Percentiles rank a stretch among this genome's conserved stretches.
phyloP scores from a whole-genome alignment of 2,888 invertebrate genomes.

The Lacanobia wlatinum region DNA sequence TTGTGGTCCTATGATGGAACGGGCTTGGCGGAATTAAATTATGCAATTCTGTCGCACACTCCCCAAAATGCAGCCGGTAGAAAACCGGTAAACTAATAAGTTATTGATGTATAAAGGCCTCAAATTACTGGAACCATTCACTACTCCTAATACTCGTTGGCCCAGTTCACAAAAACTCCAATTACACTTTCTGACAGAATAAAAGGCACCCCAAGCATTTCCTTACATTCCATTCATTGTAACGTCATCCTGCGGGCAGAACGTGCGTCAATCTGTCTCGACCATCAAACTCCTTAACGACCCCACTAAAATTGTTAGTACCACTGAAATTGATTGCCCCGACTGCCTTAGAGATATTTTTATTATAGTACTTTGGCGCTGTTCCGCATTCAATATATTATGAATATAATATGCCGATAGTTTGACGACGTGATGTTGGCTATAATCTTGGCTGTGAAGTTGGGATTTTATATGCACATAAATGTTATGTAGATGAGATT shows the following conservation, averaged over 20 bases:
- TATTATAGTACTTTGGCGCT: conserved; percentile 67
- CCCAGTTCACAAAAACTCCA: background rate
- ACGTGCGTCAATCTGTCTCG: conserved; percentile 68
- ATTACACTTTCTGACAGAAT: background rate
- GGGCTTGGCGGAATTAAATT: too few species aligned
- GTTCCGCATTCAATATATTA: conserved; percentile 37
- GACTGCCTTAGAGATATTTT: conserved; percentile 77
- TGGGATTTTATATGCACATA: conserved; percentile 44
- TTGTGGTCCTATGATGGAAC: too few species aligned
- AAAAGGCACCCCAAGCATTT: background rate
- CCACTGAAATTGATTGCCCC: conserved; percentile 76
- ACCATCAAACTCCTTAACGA: conserved; percentile 70
- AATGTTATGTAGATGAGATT: conserved; percentile 21
- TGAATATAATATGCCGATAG: conserved; percentile 48
- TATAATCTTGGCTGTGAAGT: conserved; percentile 49
- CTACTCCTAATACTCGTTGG: background rate
- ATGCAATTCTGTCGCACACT: too few species aligned
- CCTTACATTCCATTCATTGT: conserved; percentile 52
- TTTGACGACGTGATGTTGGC: conserved; percentile 42
- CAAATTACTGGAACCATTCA: too few species aligned
- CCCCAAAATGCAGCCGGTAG: too few species aligned
- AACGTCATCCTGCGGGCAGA: conserved; percentile 40
- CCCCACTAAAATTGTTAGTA: conserved; percentile 74
- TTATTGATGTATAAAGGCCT: too few species aligned
- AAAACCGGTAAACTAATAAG: too few species aligned